Evolutionary conservation across 2,113 vertebrate genomes (phyloP).

Genomic region (Hyla sarda): DNA sequence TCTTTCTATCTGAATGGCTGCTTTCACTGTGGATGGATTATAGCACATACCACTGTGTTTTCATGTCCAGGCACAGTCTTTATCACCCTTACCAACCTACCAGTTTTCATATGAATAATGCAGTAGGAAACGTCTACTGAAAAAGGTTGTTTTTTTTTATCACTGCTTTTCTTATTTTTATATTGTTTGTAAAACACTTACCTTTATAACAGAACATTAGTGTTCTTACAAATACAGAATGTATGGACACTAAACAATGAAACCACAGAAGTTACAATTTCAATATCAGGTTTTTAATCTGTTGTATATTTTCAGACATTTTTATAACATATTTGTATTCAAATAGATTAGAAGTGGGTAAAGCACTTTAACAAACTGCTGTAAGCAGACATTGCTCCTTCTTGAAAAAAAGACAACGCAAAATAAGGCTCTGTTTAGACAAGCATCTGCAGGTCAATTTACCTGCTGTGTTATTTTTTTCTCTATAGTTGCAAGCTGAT

Average conservation of each 20-base stretch:
- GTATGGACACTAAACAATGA: background rate
- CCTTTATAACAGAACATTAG: background rate
- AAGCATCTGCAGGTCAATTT: background rate
- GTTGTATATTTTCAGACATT: background rate
- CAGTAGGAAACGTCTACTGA: background rate
- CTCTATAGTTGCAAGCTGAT: background rate
- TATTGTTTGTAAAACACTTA: background rate
- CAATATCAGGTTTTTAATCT: background rate
- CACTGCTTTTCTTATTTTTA: background rate
- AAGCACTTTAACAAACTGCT: background rate
- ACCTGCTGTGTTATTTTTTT: no score
- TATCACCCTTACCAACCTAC: slow-evolving; percentile 36
- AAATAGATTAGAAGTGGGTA: background rate
- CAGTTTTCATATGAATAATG: slow-evolving; percentile 26
- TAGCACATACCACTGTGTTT: slow-evolving; percentile 41
- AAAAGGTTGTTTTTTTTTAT: background rate
- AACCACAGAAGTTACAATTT: background rate
- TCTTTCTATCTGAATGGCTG: slow-evolving; percentile 36
- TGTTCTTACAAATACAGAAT: background rate
- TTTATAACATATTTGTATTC: background rate
- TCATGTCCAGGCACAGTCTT: slow-evolving; percentile 44
- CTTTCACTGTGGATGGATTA: slow-evolving; percentile 42
- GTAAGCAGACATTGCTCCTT: background rate
- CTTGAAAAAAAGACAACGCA: background rate
- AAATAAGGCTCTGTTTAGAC: background rate